Base-by-base conservation (phyloP, 2,113 vertebrate genomes). In the Tragulus kanchil region DNA sequence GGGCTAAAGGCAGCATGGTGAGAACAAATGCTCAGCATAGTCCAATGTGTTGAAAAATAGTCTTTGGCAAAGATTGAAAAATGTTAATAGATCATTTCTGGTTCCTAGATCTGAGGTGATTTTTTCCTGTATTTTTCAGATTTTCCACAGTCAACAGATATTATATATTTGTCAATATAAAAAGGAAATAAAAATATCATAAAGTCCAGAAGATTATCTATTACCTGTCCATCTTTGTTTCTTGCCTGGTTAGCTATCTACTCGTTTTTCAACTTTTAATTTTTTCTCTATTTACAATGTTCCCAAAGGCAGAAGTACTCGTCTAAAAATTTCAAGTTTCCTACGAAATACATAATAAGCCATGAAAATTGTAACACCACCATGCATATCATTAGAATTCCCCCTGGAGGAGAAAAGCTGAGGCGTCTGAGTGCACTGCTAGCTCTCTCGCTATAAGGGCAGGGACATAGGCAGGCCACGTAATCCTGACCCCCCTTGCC, bases 401-500 rank as follows among this genome's bases (percentile, higher is more conserved):
- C 36, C 1, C n/a, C 28, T 1, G 2, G n/a, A 86, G 87, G 78
- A 36, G 48, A 42, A 23, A 36, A 64, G 10, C 77, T 6, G n/a
- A 48, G 13, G 13, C 19, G 6, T 90, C n/a, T 12, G 8, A 65
- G 78, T 3, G 69, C n/a, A 6, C 25, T 10, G 13, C 52, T 13
- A 8, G 48, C 64, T 52, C 59, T 42, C 36, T 52, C 45, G 31
- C 3, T 14, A 7, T 1, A 28, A 89, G 83, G 31, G 82, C 8
- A 2, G 4, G 15, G 42, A 52, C 7, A 1, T 3, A 1, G 1
- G 19, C 13, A 19, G 56, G 26, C 25, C 81, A n/a, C 58, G 54
- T 28, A 52, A 31, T 73, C 77, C 75, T 58, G 87, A 95, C n/a
- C n/a, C n/a, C 73, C 90, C 36, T 73, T 8, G 95, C 95, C 96